These are phyloP conservation scores for Diachasmimorpha longicaudata DNA, from an alignment of 1,140 invertebrate species.

Conservation along the genomic window DNA sequence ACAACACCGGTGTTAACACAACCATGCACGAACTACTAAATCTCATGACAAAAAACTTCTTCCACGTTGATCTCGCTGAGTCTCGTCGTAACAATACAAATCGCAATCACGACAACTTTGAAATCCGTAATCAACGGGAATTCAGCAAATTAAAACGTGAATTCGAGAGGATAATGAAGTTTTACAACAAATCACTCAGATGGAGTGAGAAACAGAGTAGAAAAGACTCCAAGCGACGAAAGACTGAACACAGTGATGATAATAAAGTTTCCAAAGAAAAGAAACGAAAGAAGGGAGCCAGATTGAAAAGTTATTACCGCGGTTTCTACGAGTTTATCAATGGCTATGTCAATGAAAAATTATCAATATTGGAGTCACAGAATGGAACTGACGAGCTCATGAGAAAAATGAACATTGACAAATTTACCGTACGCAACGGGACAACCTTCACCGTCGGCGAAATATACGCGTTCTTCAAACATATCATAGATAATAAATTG, in stretches of 20 bases:
- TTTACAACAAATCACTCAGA: slow-evolving; percentile 58
- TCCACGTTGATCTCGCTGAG: slow-evolving; percentile 56
- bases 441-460: slow-evolving; percentile 55
- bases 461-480: slow-evolving; percentile 61
- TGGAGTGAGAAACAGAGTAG: slow-evolving; percentile 58
- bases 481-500: slow-evolving; percentile 61
- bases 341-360: slow-evolving; percentile 55
- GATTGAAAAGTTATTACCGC: slow-evolving; percentile 51
- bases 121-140: slow-evolving; percentile 53
- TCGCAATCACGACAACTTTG: slow-evolving; percentile 43
- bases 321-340: slow-evolving; percentile 61
- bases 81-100: slow-evolving; percentile 39
- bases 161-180: slow-evolving; percentile 57
- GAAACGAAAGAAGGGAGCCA: slow-evolving; percentile 45
- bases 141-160: slow-evolving; percentile 56
- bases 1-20: slow-evolving; percentile 49
- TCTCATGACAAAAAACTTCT: slow-evolving; percentile 59
- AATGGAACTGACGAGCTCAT: slow-evolving; percentile 56
- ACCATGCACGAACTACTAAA: slow-evolving; percentile 61
- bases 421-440: slow-evolving; percentile 52
- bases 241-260: slow-evolving; percentile 28
- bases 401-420: slow-evolving; percentile 54
- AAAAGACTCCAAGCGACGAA: slow-evolving; percentile 45
- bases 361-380: slow-evolving; percentile 44
- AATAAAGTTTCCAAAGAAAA: slow-evolving; percentile 36